These are phyloP conservation scores for Podiceps cristatus DNA, from an alignment of 2,113 vertebrate genomes.

Conservation along the genomic window DNA sequence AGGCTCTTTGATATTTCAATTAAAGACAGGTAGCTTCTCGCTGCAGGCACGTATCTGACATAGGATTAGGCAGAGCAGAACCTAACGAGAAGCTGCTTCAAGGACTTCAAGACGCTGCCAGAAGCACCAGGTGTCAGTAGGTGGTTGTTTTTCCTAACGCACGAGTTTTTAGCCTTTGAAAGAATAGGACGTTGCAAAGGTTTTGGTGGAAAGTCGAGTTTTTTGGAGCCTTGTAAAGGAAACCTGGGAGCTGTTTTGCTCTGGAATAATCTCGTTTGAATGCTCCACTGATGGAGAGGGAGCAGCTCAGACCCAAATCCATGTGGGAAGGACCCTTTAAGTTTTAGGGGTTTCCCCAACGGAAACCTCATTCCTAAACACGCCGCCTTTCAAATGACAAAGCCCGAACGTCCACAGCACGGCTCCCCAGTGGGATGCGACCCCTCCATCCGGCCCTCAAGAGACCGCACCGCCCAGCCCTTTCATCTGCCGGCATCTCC, in stretches of 20 bases:
- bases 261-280: background rate
- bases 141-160: background rate
- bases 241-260: background rate
- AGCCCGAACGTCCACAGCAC: background rate
- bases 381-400: rapidly evolving
- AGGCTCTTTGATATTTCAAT: background rate
- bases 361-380: background rate
- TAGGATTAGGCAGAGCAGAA: background rate
- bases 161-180: background rate
- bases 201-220: background rate
- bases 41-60: background rate
- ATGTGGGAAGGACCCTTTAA: background rate
- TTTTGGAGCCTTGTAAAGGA: background rate
- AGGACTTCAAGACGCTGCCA: background rate
- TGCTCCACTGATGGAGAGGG: too few species aligned
- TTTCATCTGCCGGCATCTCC: background rate
- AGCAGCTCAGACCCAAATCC: background rate
- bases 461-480: rapidly evolving
- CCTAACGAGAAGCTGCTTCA: background rate
- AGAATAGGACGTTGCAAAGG: rapidly evolving
- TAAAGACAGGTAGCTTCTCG: background rate
- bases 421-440: rapidly evolving
- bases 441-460: background rate
- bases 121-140: background rate
- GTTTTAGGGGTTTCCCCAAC: background rate